Evolutionary conservation across 2,888 invertebrate species (phyloP).

Genomic region (Tenthredo livida): DNA sequence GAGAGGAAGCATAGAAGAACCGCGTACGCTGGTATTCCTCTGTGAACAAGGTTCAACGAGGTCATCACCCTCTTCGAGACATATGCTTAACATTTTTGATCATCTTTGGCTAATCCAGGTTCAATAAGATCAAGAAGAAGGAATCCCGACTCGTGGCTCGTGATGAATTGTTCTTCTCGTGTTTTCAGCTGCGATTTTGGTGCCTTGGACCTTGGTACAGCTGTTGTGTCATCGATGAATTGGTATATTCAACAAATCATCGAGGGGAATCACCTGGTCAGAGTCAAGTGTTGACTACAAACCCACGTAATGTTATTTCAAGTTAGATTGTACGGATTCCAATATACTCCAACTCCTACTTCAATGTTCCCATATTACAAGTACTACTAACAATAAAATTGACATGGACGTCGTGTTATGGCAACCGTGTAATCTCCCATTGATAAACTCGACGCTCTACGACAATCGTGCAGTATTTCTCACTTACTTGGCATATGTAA

Average conservation of each 20-base stretch:
- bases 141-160: not conserved
- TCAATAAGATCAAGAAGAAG: too few relatives aligned
- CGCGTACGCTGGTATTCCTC: conserved; percentile 81
- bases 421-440: not conserved
- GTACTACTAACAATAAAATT: not conserved
- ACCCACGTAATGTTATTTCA: not conserved
- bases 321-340: not conserved
- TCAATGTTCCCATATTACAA: not conserved
- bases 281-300: not conserved
- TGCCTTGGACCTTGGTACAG: not conserved
- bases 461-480: not conserved
- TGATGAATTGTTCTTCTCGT: not conserved
- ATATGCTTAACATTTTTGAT: not conserved
- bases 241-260: not conserved
- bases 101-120: not conserved
- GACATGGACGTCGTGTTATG: not conserved
- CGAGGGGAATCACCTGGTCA: not conserved
- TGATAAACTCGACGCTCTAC: not conserved
- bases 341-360: not conserved
- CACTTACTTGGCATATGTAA: conserved; percentile 79
- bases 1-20: conserved; percentile 84
- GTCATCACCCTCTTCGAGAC: not conserved
- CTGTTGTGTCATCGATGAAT: not conserved
- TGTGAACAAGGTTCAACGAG: conserved; percentile 50
- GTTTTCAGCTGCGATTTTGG: not conserved